Conservation (phyloP, 2,888 invertebrate species). For the Hydroisotoma schaefferi region DNA sequence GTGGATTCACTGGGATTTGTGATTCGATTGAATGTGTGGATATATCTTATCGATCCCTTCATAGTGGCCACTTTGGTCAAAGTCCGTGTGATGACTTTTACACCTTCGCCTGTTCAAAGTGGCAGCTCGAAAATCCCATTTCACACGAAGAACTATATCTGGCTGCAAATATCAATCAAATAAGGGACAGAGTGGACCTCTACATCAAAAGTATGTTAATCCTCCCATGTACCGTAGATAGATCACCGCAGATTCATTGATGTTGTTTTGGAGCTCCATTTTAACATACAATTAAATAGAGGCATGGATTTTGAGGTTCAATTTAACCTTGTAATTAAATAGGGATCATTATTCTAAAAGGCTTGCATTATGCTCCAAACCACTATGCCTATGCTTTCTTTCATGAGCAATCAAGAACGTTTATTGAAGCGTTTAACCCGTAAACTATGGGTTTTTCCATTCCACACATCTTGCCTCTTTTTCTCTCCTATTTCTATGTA, state of each 20-base stretch:
- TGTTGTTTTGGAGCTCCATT: too few relatives aligned
- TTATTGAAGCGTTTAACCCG: too few relatives aligned
- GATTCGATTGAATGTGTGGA: slow-evolving; percentile 42
- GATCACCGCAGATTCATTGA: too few relatives aligned
- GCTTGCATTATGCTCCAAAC: neutral
- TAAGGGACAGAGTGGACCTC: slow-evolving; percentile 39
- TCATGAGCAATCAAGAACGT: neutral
- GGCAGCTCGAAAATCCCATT: slow-evolving; percentile 48
- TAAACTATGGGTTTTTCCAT: too few relatives aligned
- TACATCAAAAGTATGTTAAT: slow-evolving; percentile 29
- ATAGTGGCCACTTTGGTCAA: slow-evolving; percentile 35
- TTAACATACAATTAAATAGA: too few relatives aligned
- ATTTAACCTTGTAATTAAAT: neutral
- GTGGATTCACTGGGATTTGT: slow-evolving; percentile 32
- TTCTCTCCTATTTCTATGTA: too few relatives aligned
- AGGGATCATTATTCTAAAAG: neutral
- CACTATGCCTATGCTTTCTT: neutral
- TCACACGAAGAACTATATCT: slow-evolving; percentile 40
- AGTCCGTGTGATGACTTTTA: slow-evolving; percentile 46
- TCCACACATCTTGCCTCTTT: too few relatives aligned
- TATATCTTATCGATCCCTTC: slow-evolving; percentile 37
- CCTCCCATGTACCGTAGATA: too few relatives aligned
- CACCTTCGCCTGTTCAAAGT: slow-evolving; percentile 50
- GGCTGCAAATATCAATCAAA: slow-evolving; percentile 44
- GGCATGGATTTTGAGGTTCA: too few relatives aligned